A percentile compares a stretch with the other conserved stretches of the same genome.
These are phyloP conservation scores for Epinotia bilunana DNA, from an alignment of 2,888 invertebrate genomes.

Conservation along the genomic window DNA sequence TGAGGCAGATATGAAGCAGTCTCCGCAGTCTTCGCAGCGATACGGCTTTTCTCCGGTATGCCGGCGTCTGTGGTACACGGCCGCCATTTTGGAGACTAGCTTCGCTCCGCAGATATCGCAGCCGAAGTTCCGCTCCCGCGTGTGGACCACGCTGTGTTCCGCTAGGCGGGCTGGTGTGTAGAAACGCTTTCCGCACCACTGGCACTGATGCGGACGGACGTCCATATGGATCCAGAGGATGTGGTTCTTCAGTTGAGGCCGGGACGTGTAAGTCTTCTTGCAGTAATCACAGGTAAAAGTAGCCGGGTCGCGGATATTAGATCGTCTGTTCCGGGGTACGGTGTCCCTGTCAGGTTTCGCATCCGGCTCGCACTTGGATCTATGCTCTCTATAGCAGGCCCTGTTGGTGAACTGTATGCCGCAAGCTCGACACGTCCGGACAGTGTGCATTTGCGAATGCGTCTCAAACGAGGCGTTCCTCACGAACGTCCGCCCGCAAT, in stretches of 20 bases:
- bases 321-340: slow-evolving; percentile 63
- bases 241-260: slow-evolving; percentile 76
- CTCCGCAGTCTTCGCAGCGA: slow-evolving; percentile 73
- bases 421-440: slow-evolving; percentile 70
- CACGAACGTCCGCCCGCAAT: slow-evolving; percentile 71
- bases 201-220: slow-evolving; percentile 78
- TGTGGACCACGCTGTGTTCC: slow-evolving; percentile 82
- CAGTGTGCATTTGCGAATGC: slow-evolving; percentile 74
- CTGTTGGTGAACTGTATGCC: slow-evolving; percentile 72
- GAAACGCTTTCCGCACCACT: slow-evolving; percentile 80
- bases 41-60: slow-evolving; percentile 80
- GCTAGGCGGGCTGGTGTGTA: slow-evolving; percentile 79
- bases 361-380: slow-evolving; percentile 71
- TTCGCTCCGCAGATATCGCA: slow-evolving; percentile 82
- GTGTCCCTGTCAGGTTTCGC: slow-evolving; percentile 66
- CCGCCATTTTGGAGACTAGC: slow-evolving; percentile 77
- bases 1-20: slow-evolving; percentile 74
- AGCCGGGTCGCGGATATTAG: slow-evolving; percentile 73
- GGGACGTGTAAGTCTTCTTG: slow-evolving; percentile 67
- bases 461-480: slow-evolving; percentile 65
- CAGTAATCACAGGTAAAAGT: slow-evolving; percentile 75
- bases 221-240: slow-evolving; percentile 81
- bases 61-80: slow-evolving; percentile 74
- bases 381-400: slow-evolving; percentile 73
- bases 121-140: slow-evolving; percentile 78